Evolutionary conservation across 2,797 vertebrate genomes (phyloP), one percentile per base, ranked within the genome.

Genomic region (Sebastes matsubarae): DNA sequence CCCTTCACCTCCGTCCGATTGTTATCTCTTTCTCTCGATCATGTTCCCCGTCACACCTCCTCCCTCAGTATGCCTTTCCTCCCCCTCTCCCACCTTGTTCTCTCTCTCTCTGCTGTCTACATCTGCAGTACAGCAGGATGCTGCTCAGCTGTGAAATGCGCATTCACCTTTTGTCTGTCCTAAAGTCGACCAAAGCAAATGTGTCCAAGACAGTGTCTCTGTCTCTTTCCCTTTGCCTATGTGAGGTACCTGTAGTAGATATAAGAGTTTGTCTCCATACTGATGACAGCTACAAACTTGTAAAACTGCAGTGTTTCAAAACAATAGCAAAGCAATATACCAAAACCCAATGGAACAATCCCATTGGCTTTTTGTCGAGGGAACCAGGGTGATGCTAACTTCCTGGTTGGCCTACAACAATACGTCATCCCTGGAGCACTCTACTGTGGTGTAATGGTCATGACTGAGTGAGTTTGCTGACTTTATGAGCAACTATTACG

Each of bases 161-260:
- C 83, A 75, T 59, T 84, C 79, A 83, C 50, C 74, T 74, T 82
- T 82, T 71, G 64, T 74, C 25, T n/a, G 36, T 59, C 65, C 54
- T 68, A 5, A 74, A 38, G 55, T 64, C 6, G 0, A 71, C 61
- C 30, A 36, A 46, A 66, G 36, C 24, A 27, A 38, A 57, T 55
- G 22, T 4, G 20, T 27, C 57, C n/a, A 32, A 32, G 30, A 0
- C 30, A 18, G 29, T 12, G 1, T 14, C 58, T 66, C 27, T 4
- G 30, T 50, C 8, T 72, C 12, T 61, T 27, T 32, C 52, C 2
- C 20, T 20, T 1, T 13, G 8, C 16, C 8, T 20, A 1, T 12
- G 59, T 57, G 7, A 36, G 24, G 30, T 24, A 34, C 14, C 9
- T 66, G 38, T 16, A 11, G 10, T 58, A 61, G 25, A 24, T 38